Evolutionary conservation across 30 jellyfish, hydroid and myxozoan genomes (phyloP).

Genomic region (Hydra vulgaris): DNA sequence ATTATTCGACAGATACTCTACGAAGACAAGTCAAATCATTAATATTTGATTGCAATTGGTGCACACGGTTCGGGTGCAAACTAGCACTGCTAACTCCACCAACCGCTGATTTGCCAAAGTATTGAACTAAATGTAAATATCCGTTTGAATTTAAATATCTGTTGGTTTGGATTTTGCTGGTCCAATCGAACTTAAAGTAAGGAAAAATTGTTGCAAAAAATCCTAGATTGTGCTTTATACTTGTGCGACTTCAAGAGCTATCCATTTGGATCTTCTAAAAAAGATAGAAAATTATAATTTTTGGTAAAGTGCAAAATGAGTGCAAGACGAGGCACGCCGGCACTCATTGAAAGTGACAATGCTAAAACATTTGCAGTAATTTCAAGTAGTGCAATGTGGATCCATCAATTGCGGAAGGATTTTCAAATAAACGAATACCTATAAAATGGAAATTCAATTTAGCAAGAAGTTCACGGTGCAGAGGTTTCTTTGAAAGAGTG

Average conservation of each 20-base stretch:
- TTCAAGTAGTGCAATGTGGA: not conserved
- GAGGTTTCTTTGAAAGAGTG: not conserved
- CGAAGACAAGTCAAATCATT: not conserved
- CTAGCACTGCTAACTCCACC: not conserved
- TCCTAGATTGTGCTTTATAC: constrained; percentile 25
- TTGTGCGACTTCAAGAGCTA: constrained; percentile 15
- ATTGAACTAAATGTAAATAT: not conserved
- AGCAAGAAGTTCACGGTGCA: not conserved
- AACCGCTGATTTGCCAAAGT: not conserved
- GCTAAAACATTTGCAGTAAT: too few species aligned
- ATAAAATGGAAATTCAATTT: not conserved
- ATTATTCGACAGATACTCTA: not conserved
- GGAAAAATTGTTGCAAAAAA: not conserved
- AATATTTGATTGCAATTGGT: not conserved
- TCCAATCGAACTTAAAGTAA: not conserved
- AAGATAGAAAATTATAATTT: not conserved
- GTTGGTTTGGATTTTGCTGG: not conserved
- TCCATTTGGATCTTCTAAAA: constrained; percentile 9
- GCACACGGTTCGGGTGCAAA: not conserved
- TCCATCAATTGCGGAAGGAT: not conserved
- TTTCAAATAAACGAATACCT: not conserved
- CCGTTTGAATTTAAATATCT: not conserved
- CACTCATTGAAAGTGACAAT: too few species aligned
- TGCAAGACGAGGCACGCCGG: not conserved
- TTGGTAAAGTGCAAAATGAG: too few species aligned